Evolutionary conservation across 2,113 vertebrate species (phyloP).

Genomic region (Steatornis caripensis): DNA sequence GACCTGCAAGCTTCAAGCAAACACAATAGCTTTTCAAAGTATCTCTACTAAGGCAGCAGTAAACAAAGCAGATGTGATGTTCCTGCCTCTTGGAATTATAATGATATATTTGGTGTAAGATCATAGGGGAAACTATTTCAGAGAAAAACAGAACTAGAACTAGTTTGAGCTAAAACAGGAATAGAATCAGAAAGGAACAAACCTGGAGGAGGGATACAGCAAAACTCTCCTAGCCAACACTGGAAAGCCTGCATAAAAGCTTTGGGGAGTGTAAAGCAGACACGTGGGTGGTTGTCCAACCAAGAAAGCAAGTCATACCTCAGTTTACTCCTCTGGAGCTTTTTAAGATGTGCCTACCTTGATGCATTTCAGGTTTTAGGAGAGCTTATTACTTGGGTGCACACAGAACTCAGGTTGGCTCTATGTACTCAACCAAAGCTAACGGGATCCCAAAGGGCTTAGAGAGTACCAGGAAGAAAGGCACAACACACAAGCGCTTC

Average conservation of each 20-base stretch:
- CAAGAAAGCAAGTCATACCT: not conserved
- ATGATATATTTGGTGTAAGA: not conserved
- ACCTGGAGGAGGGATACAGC: not conserved
- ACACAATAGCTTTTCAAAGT: not conserved
- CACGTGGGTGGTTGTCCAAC: accelerated
- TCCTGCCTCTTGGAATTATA: too few species aligned
- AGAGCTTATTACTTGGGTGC: not conserved
- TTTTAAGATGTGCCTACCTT: not conserved
- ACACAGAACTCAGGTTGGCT: not conserved
- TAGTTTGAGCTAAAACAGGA: not conserved
- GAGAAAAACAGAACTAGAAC: not conserved
- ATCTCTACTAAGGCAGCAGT: not conserved
- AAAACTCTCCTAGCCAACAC: not conserved
- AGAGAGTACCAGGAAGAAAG: not conserved
- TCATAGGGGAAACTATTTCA: not conserved
- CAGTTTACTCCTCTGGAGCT: not conserved
- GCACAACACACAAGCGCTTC: not conserved
- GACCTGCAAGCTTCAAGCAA: not conserved
- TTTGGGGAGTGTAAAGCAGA: not conserved
- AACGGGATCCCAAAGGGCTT: not conserved
- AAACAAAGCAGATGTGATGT: not conserved
- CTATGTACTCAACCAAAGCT: not conserved
- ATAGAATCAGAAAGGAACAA: not conserved
- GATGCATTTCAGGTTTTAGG: accelerated
- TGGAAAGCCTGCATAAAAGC: not conserved